Conservation (phyloP, 2,797 vertebrate species). For the Nyctalus aviator region DNA sequence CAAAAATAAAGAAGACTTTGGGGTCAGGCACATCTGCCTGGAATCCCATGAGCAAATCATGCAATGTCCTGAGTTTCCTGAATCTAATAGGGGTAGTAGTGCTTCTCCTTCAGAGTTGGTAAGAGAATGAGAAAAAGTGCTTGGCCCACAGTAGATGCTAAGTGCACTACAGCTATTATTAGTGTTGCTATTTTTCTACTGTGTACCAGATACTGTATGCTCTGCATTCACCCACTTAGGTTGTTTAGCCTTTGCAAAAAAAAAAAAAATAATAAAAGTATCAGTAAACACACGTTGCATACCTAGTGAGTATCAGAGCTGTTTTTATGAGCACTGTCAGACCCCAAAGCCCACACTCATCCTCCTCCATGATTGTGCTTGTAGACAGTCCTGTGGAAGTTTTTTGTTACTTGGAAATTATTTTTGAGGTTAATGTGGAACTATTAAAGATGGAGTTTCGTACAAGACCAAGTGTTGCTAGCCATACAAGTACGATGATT, state of each 20-base stretch:
- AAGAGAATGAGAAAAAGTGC: neutral
- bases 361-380: neutral
- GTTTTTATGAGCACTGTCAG: neutral
- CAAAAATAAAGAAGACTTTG: neutral
- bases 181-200: neutral
- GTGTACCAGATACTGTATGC: neutral
- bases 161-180: neutral
- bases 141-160: neutral
- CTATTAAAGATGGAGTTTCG: neutral
- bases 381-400: neutral
- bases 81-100: neutral
- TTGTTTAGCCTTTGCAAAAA: constrained; percentile 3
- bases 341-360: neutral
- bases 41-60: neutral
- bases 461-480: neutral
- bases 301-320: neutral
- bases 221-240: neutral
- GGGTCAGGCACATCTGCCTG: neutral
- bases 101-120: neutral
- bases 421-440: neutral
- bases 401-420: neutral
- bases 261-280: neutral
- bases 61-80: neutral
- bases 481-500: neutral
- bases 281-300: neutral